Base-by-base conservation (phyloP, 2,888 invertebrate species). In the Metopia argyrocephala region DNA sequence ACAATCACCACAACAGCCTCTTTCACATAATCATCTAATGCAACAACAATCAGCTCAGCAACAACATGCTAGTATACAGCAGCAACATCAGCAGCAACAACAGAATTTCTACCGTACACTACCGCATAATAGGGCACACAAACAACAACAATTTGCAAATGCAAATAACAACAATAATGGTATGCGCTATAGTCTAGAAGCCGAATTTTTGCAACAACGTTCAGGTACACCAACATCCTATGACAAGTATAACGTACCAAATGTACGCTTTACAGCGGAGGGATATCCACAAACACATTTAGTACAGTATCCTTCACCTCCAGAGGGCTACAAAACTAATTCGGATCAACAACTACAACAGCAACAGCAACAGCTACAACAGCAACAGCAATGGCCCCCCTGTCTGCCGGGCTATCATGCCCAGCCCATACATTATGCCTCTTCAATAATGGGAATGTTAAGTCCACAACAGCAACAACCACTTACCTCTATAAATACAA, bases 251-350 rank as follows among this genome's bases (percentile, higher is more conserved):
- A 81, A 81, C 69, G 89, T 91, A 79, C 88, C 89, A 85, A 93
- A 92, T 87, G 93, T 95, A 64, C 92, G 95, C 83, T 95, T 95
- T 87, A 96, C 96, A 4, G 93, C 94, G 71, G 96, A 96, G 84
- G 96, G 96, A 7, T 96, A 96, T 89, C 95, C 95, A 0, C 68
- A 85, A 80, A 76, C 85, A 78, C 76, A 85, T 84, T 69, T 88
- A 83, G 91, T 85, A 84, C 73, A 88, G 92, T 84, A 93, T 93
- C 92, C 87, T 93, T 83, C 94, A 94, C 38, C 94, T 94, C 52
- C 94, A 94, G 0, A 94, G 94, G 0, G 94, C 94, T 94, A 94
- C 86, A 93, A 94, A 85, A 92, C 85, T 82, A 87, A 85, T 81
- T 86, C 85, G 21, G 83, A 78, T 66, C 82, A 83, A 73, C 94